Conservation (phyloP, 2,113 vertebrate species). For the Tinamus guttatus region DNA sequence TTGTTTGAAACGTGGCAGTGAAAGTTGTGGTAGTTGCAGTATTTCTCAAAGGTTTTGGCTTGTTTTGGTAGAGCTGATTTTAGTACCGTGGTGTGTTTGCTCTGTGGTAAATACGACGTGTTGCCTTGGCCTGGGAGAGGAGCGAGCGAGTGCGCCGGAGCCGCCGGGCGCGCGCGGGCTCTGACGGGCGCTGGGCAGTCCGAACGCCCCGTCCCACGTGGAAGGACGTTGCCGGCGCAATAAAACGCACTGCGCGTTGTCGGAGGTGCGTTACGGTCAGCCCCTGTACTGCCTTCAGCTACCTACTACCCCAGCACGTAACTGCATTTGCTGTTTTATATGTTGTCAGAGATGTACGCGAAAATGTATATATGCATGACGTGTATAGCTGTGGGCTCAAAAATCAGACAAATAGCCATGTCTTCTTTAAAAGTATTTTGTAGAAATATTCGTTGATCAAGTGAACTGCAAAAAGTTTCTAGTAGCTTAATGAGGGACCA, state of each 20-base stretch:
- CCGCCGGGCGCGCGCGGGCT: not conserved
- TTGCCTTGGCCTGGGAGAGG: not conserved
- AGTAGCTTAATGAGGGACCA: not conserved
- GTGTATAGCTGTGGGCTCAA: not conserved
- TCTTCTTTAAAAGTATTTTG: not conserved
- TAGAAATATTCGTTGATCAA: not conserved
- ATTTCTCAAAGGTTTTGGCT: not conserved
- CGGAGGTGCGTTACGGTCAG: fast-evolving
- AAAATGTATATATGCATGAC: fast-evolving
- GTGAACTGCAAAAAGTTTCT: not conserved
- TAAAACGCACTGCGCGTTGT: too few relatives aligned
- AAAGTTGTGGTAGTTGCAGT: not conserved
- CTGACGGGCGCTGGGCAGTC: fast-evolving
- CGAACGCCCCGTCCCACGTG: fast-evolving
- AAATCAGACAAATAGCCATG: fast-evolving
- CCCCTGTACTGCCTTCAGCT: fast-evolving
- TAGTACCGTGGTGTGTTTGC: not conserved
- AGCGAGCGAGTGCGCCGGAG: fast-evolving
- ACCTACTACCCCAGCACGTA: fast-evolving
- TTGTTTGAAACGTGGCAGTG: not conserved
- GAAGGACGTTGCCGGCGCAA: too few relatives aligned
- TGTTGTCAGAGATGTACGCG: fast-evolving
- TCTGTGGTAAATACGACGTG: not conserved
- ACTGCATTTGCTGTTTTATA: too few relatives aligned
- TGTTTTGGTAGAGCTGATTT: not conserved